A percentile compares a stretch with the other conserved stretches of the same genome.
Conservation (phyloP, 2,113 vertebrate genomes). For the Aptenodytes patagonicus region DNA sequence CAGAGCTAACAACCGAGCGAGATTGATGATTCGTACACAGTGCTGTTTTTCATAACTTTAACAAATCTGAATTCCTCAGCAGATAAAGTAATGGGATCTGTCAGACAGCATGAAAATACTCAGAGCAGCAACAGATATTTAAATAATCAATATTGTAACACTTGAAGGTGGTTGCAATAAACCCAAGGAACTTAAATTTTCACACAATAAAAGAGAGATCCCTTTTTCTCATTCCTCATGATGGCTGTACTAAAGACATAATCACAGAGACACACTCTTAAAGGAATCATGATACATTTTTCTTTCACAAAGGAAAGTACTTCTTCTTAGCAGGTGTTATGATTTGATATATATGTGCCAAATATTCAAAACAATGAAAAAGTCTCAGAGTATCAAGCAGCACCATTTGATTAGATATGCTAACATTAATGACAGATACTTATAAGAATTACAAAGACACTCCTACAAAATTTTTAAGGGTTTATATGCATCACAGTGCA, state of each 20-base stretch:
- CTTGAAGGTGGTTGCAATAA: constrained; percentile 30
- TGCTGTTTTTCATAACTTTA: constrained; percentile 63
- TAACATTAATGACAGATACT: background rate
- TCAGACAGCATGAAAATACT: constrained; percentile 62
- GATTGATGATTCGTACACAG: constrained; percentile 69
- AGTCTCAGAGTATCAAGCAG: background rate
- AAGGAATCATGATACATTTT: background rate
- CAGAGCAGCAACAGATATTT: constrained; percentile 33
- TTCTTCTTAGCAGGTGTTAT: background rate
- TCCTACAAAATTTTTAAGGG: background rate
- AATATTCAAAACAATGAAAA: background rate
- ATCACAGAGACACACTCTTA: background rate
- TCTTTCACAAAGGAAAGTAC: background rate
- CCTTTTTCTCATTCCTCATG: background rate
- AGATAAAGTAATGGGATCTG: constrained; percentile 77
- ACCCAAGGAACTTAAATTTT: background rate
- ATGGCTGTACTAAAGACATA: background rate
- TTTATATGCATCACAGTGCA: background rate
- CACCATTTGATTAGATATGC: background rate
- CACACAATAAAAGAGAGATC: background rate
- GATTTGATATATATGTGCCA: background rate
- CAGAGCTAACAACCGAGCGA: constrained; percentile 51
- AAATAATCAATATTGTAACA: constrained; percentile 63
- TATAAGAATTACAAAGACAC: background rate
- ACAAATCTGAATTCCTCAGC: constrained; percentile 68